Conservation (phyloP, 2,888 invertebrate genomes). For the Stenoptilia bipunctidactyla region DNA sequence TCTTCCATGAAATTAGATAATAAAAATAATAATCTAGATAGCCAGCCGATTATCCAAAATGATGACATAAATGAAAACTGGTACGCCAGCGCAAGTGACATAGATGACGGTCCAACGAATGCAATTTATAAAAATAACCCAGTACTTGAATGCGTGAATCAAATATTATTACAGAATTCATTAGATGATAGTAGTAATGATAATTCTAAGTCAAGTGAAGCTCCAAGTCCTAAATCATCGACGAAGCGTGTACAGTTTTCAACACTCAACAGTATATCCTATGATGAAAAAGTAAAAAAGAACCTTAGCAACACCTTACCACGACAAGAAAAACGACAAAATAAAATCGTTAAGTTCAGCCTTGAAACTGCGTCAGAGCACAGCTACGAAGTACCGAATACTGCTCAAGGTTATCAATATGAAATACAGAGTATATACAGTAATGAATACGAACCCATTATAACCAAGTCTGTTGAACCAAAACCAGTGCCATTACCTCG, state of each 20-base stretch:
- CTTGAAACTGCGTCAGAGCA: constrained; percentile 67
- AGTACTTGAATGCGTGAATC: constrained; percentile 88
- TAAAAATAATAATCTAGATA: constrained; percentile 35
- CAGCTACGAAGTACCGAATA: constrained; percentile 74
- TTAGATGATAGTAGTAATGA: constrained; percentile 71
- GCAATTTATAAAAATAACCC: constrained; percentile 85
- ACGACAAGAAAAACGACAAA: constrained; percentile 53
- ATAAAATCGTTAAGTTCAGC: constrained; percentile 66
- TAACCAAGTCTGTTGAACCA: constrained; percentile 56
- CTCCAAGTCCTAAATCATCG: constrained; percentile 57
- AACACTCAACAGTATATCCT: constrained; percentile 73
- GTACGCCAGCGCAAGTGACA: constrained; percentile 85
- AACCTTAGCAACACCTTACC: constrained; percentile 45
- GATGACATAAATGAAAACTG: constrained; percentile 78
- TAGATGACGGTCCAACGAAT: constrained; percentile 78
- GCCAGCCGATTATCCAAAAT: constrained; percentile 34
- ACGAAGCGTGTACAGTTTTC: constrained; percentile 75
- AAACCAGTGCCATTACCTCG: constrained; percentile 44
- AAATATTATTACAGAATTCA: constrained; percentile 83
- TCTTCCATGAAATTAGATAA: not conserved
- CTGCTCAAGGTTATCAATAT: constrained; percentile 63
- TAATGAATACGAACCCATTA: constrained; percentile 80
- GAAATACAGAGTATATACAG: constrained; percentile 78
- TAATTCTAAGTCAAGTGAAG: constrained; percentile 57
- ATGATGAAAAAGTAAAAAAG: constrained; percentile 55